Percentiles rank a stretch among this genome's conserved stretches.
Conservation (phyloP, 2,888 invertebrate genomes). For the Tipula unca region DNA sequence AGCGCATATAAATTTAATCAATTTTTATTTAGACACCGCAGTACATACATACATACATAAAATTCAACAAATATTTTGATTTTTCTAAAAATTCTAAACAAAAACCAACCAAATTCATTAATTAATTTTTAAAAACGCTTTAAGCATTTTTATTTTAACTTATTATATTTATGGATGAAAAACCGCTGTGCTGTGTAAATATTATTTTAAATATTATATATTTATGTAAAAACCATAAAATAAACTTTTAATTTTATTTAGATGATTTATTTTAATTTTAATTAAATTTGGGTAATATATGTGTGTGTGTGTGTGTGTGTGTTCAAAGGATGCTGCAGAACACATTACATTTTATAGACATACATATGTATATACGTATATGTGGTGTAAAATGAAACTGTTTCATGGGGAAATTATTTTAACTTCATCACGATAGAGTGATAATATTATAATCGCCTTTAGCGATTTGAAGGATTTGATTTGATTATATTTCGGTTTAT, state of each 20-base stretch:
- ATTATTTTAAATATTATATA: background rate
- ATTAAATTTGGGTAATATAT: background rate
- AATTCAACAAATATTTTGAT: too few species aligned
- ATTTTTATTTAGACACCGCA: too few species aligned
- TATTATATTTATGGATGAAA: background rate
- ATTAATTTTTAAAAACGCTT: background rate
- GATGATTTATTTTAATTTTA: background rate
- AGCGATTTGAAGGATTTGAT: too few species aligned
- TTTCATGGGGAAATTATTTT: too few species aligned
- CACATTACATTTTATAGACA: background rate
- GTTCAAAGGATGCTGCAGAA: background rate
- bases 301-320: background rate
- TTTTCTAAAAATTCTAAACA: background rate
- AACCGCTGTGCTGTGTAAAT: background rate
- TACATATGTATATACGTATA: too few species aligned
- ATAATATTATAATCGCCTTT: too few species aligned
- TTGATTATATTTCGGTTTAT: too few species aligned
- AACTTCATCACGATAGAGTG: too few species aligned
- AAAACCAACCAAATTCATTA: background rate
- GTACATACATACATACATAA: too few species aligned
- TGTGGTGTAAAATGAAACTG: background rate
- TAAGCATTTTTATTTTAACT: background rate
- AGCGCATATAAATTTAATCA: too few species aligned
- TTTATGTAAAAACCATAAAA: too few species aligned
- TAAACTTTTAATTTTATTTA: background rate